Conservation (phyloP, 2,888 invertebrate species). For the Syrphus vitripennis region DNA sequence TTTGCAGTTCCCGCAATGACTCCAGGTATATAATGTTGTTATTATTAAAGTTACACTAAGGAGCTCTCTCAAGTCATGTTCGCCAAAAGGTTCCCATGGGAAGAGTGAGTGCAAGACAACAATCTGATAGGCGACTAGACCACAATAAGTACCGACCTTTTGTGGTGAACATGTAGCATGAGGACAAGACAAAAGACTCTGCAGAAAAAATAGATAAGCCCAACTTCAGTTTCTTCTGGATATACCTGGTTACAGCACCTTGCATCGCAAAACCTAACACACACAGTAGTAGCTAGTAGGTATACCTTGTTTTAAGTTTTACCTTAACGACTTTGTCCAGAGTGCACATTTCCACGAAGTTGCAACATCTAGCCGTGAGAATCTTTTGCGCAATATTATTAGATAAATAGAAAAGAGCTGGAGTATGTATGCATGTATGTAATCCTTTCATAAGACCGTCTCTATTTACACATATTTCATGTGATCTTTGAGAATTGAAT, state of each 20-base stretch:
- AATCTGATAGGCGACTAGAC: slow-evolving; percentile 64
- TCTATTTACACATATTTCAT: slow-evolving; percentile 15
- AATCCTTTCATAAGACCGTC: background rate
- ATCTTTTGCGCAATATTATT: slow-evolving; percentile 41
- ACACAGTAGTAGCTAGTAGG: slow-evolving; percentile 13
- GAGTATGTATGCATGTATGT: background rate
- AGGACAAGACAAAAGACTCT: slow-evolving; percentile 43
- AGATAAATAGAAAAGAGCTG: slow-evolving; percentile 16
- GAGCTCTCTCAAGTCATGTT: slow-evolving; percentile 46
- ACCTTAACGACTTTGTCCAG: slow-evolving; percentile 37
- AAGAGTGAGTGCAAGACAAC: slow-evolving; percentile 16
- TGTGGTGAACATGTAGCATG: slow-evolving; percentile 46
- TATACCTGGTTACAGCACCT: slow-evolving; percentile 39
- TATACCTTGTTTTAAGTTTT: slow-evolving; percentile 42
- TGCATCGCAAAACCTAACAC: slow-evolving; percentile 50
- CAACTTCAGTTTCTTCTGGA: background rate
- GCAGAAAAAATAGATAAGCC: slow-evolving; percentile 39
- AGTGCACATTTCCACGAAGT: slow-evolving; percentile 60
- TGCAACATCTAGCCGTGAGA: slow-evolving; percentile 67
- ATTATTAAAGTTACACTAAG: slow-evolving; percentile 53
- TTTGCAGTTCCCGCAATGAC: slow-evolving; percentile 36
- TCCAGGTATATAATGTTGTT: slow-evolving; percentile 53
- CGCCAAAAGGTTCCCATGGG: slow-evolving; percentile 60
- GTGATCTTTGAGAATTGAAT: slow-evolving; percentile 58
- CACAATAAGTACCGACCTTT: slow-evolving; percentile 66